Base-by-base conservation (phyloP, 2,113 vertebrate genomes). In the Phyllostomus discolor region DNA sequence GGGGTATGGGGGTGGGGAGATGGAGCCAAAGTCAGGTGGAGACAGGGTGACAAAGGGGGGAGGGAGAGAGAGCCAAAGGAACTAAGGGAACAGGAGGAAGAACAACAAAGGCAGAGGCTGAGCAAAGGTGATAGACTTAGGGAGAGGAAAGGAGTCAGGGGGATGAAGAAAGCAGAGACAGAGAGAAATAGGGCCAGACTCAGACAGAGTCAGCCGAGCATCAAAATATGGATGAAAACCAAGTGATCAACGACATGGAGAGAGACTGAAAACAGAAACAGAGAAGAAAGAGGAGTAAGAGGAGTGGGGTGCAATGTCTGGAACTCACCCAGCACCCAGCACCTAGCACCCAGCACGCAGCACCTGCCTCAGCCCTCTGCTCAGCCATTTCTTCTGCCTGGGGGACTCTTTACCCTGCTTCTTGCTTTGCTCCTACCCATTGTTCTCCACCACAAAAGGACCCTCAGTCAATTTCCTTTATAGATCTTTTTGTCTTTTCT, bases 211-310 rank as follows among this genome's bases (percentile, higher is more conserved):
- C 86, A 70, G 48, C 28, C 52, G 76, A 90, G 93, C 96, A 88
- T 20, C 95, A 78, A 79, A 78, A 78, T 26, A 64, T 2, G 24
- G 35, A 48, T 83, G 73, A 95, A 98, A 26, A 79, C 5, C 15
- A 0, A 94, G 91, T 91, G 95, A 28, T 41, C 17, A 7, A 20
- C 16, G n/a, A 86, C 20, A 38, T 1, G 33, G 19, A 33, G 17
- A 76, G 3, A 31, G 33, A 28, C 1, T n/a, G 54, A 73, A 6
- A 48, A n/a, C n/a, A 41, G 33, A 12, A 11, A 43, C 4, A 33
- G 41, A n/a, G 7, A 95, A 96, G 95, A 97, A 97, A 94, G 59
- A 33, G 4, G 3, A 41, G 46, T 20, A 24, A 52, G 14, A 38
- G 19, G 62, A 54, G 8, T 38, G 26, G 35, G 10, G 1, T 41